Evolutionary conservation across 1,140 invertebrate genomes (phyloP), one percentile per base, ranked within the genome.

Genomic region (Venturia canescens): DNA sequence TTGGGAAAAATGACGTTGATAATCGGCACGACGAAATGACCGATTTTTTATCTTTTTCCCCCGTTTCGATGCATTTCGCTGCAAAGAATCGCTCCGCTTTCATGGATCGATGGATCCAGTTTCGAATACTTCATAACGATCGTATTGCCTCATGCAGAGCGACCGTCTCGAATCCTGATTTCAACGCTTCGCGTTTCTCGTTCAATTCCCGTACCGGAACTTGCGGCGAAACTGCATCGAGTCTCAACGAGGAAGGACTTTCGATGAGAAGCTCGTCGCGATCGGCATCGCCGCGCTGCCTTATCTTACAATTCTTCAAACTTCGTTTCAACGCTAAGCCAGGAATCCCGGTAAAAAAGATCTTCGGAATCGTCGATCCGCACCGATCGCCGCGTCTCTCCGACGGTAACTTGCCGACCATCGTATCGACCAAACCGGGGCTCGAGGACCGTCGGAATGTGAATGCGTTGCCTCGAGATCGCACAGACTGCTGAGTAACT

Each of bases 31-130:
- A 11, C 38, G 38, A 44, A 44, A 44, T 44, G 38, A 9, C 38
- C 38, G 7, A 4, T 44, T 44, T 44, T 44, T 44, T 44, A 3
- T 44, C 1, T 6, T 44, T 44, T 44, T 44, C n/a, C n/a, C n/a
- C n/a, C n/a, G n/a, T n/a, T 44, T 44, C 38, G 38, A 44, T 44
- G 38, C 38, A 44, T 57, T 57, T 57, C 5, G 0, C n/a, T 57
- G 34, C 34, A 21, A 44, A 44, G 21, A 48, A 44, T 44, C 38
- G 13, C 13, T 34, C 34, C 48, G 34, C 21, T 72, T n/a, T 72
- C 70, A 72, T 72, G 70, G 70, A 34, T 72, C 27, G 44, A 48
- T 72, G 34, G 34, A 72, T 48, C 34, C 27, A 69, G 27, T 57
- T 57, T 57, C 21, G 21, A 57, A 57, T n/a, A 23, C 21, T 21